Conservation (phyloP, 2,113 vertebrate genomes). For the Solea solea region DNA sequence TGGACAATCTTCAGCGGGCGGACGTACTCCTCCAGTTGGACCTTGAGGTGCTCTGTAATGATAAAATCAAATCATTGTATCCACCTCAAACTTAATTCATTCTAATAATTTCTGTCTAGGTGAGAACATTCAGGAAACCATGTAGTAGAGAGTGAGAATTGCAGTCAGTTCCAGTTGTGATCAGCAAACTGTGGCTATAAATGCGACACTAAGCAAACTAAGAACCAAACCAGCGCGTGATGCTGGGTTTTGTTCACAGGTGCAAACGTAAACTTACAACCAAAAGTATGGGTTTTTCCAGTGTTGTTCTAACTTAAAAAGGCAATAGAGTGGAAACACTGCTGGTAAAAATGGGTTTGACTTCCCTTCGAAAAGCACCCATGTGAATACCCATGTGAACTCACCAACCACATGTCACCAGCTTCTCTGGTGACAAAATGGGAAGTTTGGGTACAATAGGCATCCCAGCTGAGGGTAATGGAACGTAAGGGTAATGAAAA, state of each 20-base stretch:
- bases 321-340: conserved; percentile 15
- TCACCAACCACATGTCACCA: background rate
- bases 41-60: conserved; percentile 86
- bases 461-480: background rate
- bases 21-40: conserved; percentile 85
- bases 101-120: background rate
- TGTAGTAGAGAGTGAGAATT: no score
- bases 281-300: background rate
- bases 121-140: background rate
- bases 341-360: conserved; percentile 35
- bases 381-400: background rate
- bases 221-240: background rate
- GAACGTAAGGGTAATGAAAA: background rate
- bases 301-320: background rate
- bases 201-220: background rate
- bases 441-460: conserved; percentile 4
- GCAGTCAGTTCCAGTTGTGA: no score
- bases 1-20: conserved; percentile 87
- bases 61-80: background rate
- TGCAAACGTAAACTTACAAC: background rate
- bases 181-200: no score
- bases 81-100: background rate
- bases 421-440: background rate
- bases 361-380: conserved; percentile 9
- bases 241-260: background rate